Evolutionary conservation across 2,113 vertebrate species (phyloP), one percentile per base, ranked within the genome.

Genomic region (Pipra filicauda): DNA sequence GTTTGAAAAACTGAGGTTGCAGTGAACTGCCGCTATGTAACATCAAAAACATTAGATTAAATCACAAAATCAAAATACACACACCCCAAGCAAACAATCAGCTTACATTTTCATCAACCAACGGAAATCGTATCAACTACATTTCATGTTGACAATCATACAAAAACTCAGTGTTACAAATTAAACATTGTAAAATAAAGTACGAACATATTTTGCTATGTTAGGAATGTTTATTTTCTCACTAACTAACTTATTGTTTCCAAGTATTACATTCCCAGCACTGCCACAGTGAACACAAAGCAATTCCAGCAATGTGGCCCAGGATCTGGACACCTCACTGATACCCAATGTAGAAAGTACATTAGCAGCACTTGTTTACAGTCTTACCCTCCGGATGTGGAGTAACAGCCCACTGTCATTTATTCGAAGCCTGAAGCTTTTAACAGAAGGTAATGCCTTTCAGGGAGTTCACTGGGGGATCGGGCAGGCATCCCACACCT

Each of bases 261-360:
- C 46, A 44, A 46, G 41, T n/a, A 26, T 11, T 31, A 9, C 58
- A 3, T 35, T 54, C 64, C 76, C 49, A 65, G 67, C 6, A 5
- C 2, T 2, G 54, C 39, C 62, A 33, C 1, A 9, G 39, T 0
- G 35, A 24, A 11, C 30, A 5, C 6, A 1, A 58, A 37, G 61
- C n/a, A 6, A 4, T 9, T 5, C 24, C 1, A 28, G 76, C 43
- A 24, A 7, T 0, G 58, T 5, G 39, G 75, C 5, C 2, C 54
- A 35, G 58, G 5, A 26, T 37, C 41, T 1, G 80, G 18, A 8
- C 28, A 5, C 1, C n/a, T 30, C 43, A 1, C 69, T 2, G 15
- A 6, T 0, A 16, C 2, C 31, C 39, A 0, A 0, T 1, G 55
- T 0, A 19, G 3, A 28, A 77, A 66, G 57, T 1, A 11, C n/a